A percentile compares a stretch with the other conserved stretches of the same genome.
These are phyloP conservation scores for Pollenia angustigena DNA, from an alignment of 2,888 invertebrate species.

Conservation along the genomic window DNA sequence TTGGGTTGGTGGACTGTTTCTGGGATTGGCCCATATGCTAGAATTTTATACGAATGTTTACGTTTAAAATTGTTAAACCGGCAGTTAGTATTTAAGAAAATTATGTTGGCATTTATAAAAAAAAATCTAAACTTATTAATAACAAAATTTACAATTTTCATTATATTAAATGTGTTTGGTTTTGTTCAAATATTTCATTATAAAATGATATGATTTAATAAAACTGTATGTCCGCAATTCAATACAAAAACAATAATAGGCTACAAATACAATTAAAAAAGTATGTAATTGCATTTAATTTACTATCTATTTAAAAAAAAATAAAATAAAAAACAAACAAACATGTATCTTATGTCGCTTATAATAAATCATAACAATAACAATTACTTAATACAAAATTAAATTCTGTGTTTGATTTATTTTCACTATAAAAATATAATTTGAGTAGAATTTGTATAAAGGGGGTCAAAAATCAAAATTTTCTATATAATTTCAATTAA, in stretches of 20 bases:
- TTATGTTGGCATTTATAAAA: too few relatives aligned
- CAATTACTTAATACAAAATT: constrained; percentile 36
- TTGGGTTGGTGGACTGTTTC: too few relatives aligned
- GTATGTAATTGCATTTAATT: constrained; percentile 36
- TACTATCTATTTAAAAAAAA: constrained; percentile 15
- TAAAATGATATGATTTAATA: neutral
- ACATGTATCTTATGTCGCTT: constrained; percentile 50
- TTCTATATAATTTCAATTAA: constrained; percentile 50
- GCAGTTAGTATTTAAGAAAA: too few relatives aligned
- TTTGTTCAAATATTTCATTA: neutral
- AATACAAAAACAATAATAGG: constrained; percentile 1
- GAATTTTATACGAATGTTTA: too few relatives aligned
- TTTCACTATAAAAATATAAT: neutral
- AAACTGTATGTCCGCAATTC: neutral
- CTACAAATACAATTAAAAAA: neutral
- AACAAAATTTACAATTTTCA: too few relatives aligned
- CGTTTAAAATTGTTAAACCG: too few relatives aligned
- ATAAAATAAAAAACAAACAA: constrained; percentile 24
- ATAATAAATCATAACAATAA: constrained; percentile 9
- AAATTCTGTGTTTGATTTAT: constrained; percentile 37
- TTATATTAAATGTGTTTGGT: neutral
- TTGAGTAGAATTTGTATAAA: constrained; percentile 10
- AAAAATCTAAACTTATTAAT: too few relatives aligned
- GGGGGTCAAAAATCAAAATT: constrained; percentile 41
- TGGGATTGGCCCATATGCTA: too few relatives aligned